Conservation (phyloP, 2,113 vertebrate genomes). For the Dicerorhinus sumatrensis region DNA sequence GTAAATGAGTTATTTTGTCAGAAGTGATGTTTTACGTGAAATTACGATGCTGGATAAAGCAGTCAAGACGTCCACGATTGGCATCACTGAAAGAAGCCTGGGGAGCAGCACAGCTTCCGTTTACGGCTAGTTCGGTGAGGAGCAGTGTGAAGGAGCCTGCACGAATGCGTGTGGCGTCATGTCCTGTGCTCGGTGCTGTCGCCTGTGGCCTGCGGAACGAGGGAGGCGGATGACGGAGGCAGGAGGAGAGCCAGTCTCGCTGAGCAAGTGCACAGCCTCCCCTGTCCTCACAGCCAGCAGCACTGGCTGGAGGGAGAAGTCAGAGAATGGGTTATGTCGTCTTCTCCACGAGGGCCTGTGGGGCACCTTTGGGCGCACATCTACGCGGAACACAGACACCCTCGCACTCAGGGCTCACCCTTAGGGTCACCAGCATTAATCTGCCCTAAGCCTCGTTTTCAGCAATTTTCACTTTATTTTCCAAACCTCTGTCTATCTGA, state of each 20-base stretch:
- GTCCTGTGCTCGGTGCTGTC: too few relatives aligned
- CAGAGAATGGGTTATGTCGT: not conserved
- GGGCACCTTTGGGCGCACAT: not conserved
- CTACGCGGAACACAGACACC: not conserved
- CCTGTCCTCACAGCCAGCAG: too few relatives aligned
- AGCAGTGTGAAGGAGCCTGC: too few relatives aligned
- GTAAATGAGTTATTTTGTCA: not conserved
- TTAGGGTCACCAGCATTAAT: not conserved
- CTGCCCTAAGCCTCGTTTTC: not conserved
- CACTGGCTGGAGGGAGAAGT: not conserved
- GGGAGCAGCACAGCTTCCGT: too few relatives aligned
- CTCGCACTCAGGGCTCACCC: not conserved
- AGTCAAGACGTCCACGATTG: not conserved
- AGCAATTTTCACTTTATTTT: not conserved
- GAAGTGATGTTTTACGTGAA: not conserved
- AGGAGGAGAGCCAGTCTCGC: too few relatives aligned
- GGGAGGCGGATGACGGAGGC: too few relatives aligned
- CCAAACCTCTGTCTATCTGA: not conserved
- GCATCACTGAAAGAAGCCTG: not conserved
- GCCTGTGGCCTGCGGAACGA: too few relatives aligned
- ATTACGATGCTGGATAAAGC: not conserved
- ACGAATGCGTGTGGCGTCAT: too few relatives aligned
- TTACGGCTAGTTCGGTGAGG: too few relatives aligned
- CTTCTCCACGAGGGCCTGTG: not conserved
- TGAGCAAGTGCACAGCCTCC: too few relatives aligned